phyloP scores from a whole-genome alignment of 2,888 invertebrate species.

The Rhamphomyia laevipes region DNA sequence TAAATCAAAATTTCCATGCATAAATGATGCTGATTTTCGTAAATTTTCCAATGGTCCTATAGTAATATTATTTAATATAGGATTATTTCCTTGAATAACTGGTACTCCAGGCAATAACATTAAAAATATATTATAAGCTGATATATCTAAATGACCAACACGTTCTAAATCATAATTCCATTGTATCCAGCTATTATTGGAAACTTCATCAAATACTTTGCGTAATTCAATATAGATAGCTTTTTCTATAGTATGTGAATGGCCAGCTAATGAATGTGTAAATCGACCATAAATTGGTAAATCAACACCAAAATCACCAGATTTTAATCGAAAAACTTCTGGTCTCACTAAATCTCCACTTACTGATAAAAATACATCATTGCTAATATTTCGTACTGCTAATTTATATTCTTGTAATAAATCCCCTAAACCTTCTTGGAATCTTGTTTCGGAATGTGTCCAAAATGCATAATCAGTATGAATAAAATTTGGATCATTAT shows the following conservation, averaged over 20 bases:
- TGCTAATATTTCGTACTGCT: constrained; percentile 46
- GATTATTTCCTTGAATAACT: constrained; percentile 38
- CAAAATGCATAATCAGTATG: constrained; percentile 51
- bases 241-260: constrained; percentile 18
- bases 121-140: constrained; percentile 51
- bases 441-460: constrained; percentile 50
- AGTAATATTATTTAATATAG: constrained; percentile 19
- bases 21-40: constrained; percentile 47
- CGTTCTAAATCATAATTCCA: constrained; percentile 30
- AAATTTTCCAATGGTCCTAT: constrained; percentile 25
- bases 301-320: constrained; percentile 27
- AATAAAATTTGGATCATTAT: constrained; percentile 26
- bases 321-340: constrained; percentile 23
- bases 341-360: constrained; percentile 30
- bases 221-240: constrained; percentile 23
- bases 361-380: constrained; percentile 37
- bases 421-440: constrained; percentile 43
- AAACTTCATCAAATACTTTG: constrained; percentile 20
- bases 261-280: constrained; percentile 18
- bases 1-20: constrained; percentile 46
- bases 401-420: constrained; percentile 52
- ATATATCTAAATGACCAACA: constrained; percentile 19
- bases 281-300: constrained; percentile 33
- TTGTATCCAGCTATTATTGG: constrained; percentile 30
- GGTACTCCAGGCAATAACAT: constrained; percentile 72